Conservation (phyloP, 2,113 vertebrate species). For the Thalassarche chlororhynchos region DNA sequence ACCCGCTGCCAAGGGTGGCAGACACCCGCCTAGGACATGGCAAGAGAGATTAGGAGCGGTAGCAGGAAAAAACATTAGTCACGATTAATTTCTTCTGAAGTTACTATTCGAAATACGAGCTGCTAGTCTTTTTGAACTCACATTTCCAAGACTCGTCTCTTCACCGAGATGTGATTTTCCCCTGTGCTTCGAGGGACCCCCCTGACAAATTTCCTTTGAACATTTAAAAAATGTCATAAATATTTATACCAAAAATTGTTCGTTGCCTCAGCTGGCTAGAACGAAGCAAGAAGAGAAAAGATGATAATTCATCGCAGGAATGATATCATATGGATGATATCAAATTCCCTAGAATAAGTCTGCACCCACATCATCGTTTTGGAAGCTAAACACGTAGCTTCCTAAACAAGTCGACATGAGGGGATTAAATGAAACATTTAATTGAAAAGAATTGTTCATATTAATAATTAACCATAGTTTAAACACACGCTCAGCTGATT, state of each 20-base stretch:
- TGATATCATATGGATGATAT: background rate
- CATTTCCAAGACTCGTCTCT: background rate
- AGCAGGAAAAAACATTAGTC: background rate
- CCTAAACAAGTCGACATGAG: background rate
- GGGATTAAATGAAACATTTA: background rate
- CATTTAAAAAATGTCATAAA: background rate
- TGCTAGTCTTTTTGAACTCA: background rate
- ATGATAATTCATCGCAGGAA: background rate
- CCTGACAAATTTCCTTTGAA: background rate
- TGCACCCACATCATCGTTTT: background rate
- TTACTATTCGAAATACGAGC: background rate
- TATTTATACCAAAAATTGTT: conserved; percentile 11
- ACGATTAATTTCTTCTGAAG: background rate
- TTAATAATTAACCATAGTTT: background rate
- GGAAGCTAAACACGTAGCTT: background rate
- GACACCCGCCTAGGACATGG: background rate
- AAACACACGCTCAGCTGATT: background rate
- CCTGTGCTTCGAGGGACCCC: background rate
- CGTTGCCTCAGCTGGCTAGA: background rate
- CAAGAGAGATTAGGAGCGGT: background rate
- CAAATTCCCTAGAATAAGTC: background rate
- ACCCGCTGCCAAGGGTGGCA: background rate
- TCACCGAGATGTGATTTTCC: background rate
- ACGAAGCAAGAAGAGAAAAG: background rate
- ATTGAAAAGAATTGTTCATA: background rate